These are phyloP conservation scores for Saccostrea glomerata DNA, from an alignment of 1,140 invertebrate species.

Conservation along the genomic window DNA sequence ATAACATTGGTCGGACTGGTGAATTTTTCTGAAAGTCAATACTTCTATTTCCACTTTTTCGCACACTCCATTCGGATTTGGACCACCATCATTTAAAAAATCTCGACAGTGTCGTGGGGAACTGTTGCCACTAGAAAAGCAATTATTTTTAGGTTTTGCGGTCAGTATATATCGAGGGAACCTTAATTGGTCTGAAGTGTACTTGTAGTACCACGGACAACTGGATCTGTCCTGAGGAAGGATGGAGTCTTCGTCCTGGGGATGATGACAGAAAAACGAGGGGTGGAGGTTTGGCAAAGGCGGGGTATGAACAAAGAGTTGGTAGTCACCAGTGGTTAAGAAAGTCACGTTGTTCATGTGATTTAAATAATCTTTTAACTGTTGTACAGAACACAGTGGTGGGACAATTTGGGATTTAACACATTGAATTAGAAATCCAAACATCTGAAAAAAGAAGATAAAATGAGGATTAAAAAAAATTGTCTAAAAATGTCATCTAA, in stretches of 20 bases:
- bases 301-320: not conserved
- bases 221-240: not conserved
- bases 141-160: not conserved
- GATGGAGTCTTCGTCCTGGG: not conserved
- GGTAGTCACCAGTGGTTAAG: not conserved
- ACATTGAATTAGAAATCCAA: not conserved
- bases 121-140: not conserved
- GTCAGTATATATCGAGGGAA: not conserved
- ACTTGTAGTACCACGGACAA: not conserved
- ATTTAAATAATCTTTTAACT: not conserved
- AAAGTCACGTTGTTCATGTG: not conserved
- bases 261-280: not conserved
- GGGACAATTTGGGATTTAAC: not conserved
- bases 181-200: not conserved
- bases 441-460: not conserved
- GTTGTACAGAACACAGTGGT: not conserved
- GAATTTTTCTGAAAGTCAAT: not conserved
- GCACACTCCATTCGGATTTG: not conserved
- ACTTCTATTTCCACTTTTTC: constrained; percentile 19
- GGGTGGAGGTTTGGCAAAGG: constrained; percentile 10
- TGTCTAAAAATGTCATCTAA: no score
- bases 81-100: not conserved
- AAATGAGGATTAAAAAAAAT: not conserved
- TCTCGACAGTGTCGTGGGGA: not conserved
- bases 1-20: not conserved